Percentiles rank a stretch among this genome's conserved stretches.
phyloP scores from a whole-genome alignment of 2,888 invertebrate species.

The Hypomecis punctinalis region DNA sequence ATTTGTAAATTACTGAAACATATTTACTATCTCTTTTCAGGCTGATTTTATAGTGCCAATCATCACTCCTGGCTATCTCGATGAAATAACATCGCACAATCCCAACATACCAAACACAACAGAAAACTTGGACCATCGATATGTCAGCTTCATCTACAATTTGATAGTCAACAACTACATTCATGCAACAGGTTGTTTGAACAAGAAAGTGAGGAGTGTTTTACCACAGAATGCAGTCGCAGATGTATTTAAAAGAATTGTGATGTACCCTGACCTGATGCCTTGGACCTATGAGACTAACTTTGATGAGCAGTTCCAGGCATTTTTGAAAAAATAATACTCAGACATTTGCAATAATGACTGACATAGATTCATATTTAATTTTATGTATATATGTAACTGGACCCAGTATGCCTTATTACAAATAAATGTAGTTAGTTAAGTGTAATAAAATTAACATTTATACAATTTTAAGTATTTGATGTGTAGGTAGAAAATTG shows the following conservation, averaged over 20 bases:
- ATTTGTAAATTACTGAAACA: background rate
- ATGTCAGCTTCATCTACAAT: constrained; percentile 79
- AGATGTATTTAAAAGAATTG: constrained; percentile 63
- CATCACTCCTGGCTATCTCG: constrained; percentile 79
- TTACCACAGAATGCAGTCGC: constrained; percentile 68
- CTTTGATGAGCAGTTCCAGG: constrained; percentile 77
- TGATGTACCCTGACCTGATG: constrained; percentile 76
- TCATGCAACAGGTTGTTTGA: constrained; percentile 76
- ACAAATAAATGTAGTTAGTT: background rate
- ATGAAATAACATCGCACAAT: constrained; percentile 71
- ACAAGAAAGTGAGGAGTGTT: constrained; percentile 79
- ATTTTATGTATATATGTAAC: background rate
- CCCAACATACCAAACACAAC: constrained; percentile 66
- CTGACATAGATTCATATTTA: too few relatives aligned
- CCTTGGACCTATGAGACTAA: constrained; percentile 79
- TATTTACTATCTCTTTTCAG: constrained; percentile 55
- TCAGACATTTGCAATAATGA: background rate
- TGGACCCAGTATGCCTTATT: background rate
- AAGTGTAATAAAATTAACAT: background rate
- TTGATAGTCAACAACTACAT: constrained; percentile 77
- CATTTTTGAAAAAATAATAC: constrained; percentile 60
- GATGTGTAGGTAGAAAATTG: background rate
- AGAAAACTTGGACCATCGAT: constrained; percentile 78
- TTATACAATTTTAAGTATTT: background rate
- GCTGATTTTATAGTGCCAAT: constrained; percentile 84